Evolutionary conservation across 2,888 invertebrate genomes (phyloP).

Genomic region (Leptinotarsa haldemani): DNA sequence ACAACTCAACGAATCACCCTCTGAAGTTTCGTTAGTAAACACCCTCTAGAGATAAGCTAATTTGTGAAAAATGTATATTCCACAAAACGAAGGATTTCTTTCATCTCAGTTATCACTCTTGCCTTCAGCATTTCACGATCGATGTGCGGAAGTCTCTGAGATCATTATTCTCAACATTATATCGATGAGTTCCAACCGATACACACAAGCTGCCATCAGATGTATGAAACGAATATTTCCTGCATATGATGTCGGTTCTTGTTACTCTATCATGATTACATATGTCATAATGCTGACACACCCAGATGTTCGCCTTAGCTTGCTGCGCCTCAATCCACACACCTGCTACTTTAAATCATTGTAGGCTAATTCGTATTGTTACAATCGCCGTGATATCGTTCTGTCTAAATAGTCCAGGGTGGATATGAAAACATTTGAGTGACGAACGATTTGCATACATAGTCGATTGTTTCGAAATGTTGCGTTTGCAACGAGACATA

Average conservation of each 20-base stretch:
- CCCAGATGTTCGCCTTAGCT: slow-evolving; percentile 41
- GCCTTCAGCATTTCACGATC: background rate
- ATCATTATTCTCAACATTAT: background rate
- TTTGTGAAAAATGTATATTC: too few relatives aligned
- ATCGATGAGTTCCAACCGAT: background rate
- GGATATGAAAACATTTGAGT: slow-evolving; percentile 12
- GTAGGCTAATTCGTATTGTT: slow-evolving; percentile 40
- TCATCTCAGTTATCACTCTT: background rate
- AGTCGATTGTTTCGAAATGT: background rate
- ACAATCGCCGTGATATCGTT: slow-evolving; percentile 10
- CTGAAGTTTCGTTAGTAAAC: too few relatives aligned
- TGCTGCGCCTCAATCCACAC: slow-evolving; percentile 40
- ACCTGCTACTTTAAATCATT: slow-evolving; percentile 43
- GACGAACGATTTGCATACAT: slow-evolving; percentile 2
- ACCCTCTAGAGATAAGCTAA: too few relatives aligned
- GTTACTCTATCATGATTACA: slow-evolving; percentile 42
- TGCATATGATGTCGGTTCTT: slow-evolving; percentile 34
- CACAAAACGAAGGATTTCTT: too few relatives aligned
- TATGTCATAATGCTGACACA: slow-evolving; percentile 39
- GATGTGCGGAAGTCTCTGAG: background rate
- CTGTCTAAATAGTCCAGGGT: background rate
- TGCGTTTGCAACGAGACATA: background rate
- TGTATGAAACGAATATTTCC: slow-evolving; percentile 25
- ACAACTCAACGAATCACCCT: too few relatives aligned
- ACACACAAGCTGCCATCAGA: slow-evolving; percentile 1